Percentiles rank a stretch among this genome's conserved stretches.
Conservation (phyloP, 2,113 vertebrate species). For the Aspiorhynchus laticeps region DNA sequence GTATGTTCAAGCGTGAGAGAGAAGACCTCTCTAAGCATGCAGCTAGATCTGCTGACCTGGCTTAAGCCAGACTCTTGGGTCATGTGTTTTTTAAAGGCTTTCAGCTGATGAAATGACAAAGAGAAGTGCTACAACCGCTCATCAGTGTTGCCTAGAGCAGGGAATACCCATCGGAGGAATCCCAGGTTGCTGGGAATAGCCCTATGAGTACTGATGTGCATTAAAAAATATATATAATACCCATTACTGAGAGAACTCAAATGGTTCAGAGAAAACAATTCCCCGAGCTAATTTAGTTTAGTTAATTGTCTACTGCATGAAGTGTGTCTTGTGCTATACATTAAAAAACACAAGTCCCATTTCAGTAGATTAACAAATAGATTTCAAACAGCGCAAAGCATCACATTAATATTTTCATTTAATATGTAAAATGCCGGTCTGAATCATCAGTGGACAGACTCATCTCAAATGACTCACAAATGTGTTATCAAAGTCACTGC, state of each 20-base stretch:
- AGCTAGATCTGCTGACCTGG: conserved; percentile 30
- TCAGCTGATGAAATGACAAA: not conserved
- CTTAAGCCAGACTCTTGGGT: conserved; percentile 2
- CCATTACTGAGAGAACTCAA: not conserved
- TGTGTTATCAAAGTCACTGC: not conserved
- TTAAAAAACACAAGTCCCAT: conserved; percentile 19
- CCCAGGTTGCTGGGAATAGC: conserved; percentile 3
- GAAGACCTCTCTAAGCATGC: conserved; percentile 15
- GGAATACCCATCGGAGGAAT: conserved; percentile 28
- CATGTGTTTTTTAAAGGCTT: conserved; percentile 51
- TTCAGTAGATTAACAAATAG: conserved; percentile 13
- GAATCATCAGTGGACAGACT: not conserved
- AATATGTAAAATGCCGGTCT: not conserved
- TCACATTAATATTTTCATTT: not conserved
- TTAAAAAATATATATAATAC: conserved; percentile 13
- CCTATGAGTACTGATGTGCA: conserved; percentile 3
- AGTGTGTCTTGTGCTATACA: conserved; percentile 12
- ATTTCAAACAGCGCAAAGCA: not conserved
- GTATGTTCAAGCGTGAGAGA: not conserved
- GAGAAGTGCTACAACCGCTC: conserved; percentile 21
- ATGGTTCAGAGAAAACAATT: conserved; percentile 12
- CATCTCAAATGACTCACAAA: conserved; percentile 11
- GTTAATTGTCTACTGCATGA: conserved; percentile 2
- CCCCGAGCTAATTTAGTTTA: conserved; percentile 13
- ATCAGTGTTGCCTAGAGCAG: not conserved